These are phyloP conservation scores for Iselma pallidipennis DNA, from an alignment of 2,888 invertebrate species.

Conservation along the genomic window DNA sequence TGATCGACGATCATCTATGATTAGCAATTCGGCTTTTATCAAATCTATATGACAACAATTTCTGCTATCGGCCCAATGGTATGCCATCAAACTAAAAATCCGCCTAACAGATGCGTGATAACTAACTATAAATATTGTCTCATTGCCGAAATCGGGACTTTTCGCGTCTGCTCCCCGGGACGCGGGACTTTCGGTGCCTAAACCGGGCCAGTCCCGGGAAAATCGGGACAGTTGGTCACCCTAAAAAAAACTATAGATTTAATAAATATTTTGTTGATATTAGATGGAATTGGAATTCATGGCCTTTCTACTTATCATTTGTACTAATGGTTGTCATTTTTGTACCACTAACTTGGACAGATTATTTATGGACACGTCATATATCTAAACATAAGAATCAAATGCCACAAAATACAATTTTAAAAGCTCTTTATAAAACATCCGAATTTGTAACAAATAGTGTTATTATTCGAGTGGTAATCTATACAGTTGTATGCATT, in stretches of 20 bases:
- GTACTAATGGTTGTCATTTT: conserved; percentile 61
- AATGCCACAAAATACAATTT: conserved; percentile 60
- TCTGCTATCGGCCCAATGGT: too few species aligned
- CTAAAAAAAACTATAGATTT: not conserved
- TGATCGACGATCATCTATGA: too few species aligned
- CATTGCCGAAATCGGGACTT: too few species aligned
- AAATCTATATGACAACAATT: too few species aligned
- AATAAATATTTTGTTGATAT: conserved; percentile 22
- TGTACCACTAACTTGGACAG: conserved; percentile 75
- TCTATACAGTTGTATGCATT: conserved; percentile 70
- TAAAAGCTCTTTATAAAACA: conserved; percentile 64
- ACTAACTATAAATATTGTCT: too few species aligned
- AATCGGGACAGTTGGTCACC: too few species aligned
- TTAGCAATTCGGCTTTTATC: too few species aligned
- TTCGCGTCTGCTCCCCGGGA: too few species aligned
- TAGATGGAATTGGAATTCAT: conserved; percentile 52
- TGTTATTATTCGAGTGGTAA: conserved; percentile 63
- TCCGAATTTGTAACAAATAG: conserved; percentile 68
- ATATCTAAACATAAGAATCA: conserved; percentile 54
- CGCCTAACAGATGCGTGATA: too few species aligned
- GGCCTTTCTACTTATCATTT: conserved; percentile 57
- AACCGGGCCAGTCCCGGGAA: too few species aligned
- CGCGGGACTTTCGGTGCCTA: too few species aligned
- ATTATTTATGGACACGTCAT: conserved; percentile 67
- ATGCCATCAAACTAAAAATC: too few species aligned